Conservation (phyloP, 2,113 vertebrate genomes). For the Poeciliopsis occidentalis region DNA sequence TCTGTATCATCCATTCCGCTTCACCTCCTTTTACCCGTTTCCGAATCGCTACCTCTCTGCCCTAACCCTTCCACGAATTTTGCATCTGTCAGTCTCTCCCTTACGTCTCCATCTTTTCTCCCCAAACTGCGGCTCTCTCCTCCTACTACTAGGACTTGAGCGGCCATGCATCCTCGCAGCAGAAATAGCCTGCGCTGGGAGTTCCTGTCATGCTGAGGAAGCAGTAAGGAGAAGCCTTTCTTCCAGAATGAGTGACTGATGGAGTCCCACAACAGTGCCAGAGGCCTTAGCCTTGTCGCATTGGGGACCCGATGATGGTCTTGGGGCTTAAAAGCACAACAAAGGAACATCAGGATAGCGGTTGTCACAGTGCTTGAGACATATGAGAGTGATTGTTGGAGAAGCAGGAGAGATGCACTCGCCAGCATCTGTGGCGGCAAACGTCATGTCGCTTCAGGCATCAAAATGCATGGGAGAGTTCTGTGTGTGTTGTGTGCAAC, state of each 20-base stretch:
- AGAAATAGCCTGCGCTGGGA: constrained; percentile 48
- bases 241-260: constrained; percentile 34
- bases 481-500: constrained; percentile 6
- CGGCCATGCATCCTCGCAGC: constrained; percentile 46
- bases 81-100: constrained; percentile 50
- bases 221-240: constrained; percentile 14
- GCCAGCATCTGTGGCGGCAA: constrained; percentile 47
- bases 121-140: constrained; percentile 5
- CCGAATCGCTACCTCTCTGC: constrained; percentile 33
- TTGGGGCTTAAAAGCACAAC: constrained; percentile 28
- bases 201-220: constrained; percentile 53
- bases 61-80: constrained; percentile 27
- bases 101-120: constrained; percentile 56
- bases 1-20: constrained; percentile 67
- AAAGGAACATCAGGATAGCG: constrained; percentile 14
- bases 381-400: not conserved
- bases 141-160: constrained; percentile 29
- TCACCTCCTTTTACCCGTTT: constrained; percentile 53
- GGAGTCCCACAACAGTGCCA: constrained; percentile 46
- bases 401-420: constrained; percentile 2
- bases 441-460: constrained; percentile 45
- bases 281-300: constrained; percentile 38
- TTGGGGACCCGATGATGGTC: constrained; percentile 26
- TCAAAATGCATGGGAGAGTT: not conserved
- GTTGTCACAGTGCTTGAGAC: constrained; percentile 42